Evolutionary conservation across 2,113 vertebrate genomes (phyloP), one percentile per base, ranked within the genome.

Genomic region (Lonchura striata): DNA sequence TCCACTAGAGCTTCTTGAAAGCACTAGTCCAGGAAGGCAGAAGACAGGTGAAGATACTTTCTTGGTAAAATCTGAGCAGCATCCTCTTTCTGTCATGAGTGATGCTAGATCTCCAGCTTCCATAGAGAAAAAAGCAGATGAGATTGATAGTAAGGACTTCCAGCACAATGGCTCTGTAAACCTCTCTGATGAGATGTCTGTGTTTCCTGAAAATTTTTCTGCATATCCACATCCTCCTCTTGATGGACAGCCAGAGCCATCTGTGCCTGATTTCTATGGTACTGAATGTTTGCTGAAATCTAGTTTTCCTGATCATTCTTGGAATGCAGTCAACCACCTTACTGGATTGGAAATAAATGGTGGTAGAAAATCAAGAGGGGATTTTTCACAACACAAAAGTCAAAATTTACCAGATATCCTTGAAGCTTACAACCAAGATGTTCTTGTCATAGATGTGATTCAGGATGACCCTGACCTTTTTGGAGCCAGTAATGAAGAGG

Each of bases 391-490:
- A 50, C 53, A 69, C 35, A 71, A 52, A 92, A 70, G 50, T 72
- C 59, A 78, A 8, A 52, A 50, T 42, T 80, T 92, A 90, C 94
- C 98, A 94, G 98, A 99, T 94, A 85, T 98, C 94, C 79, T 98
- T 81, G 97, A 98, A 53, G 99, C 99, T 57, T 99, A 98, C 54
- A 90, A 99, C 96, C 97, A 98, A 66, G 99, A 99, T 90, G 97
- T 98, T 92, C 98, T 99, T 94, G 96, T 99, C 39, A 96, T 99
- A 35, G 98, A 99, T 81, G 98, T 99, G 88, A 98, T 98, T 96
- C 98, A 98, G 95, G 98, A 99, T 82, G 99, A 99, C 92, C 98
- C 98, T 37, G 99, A 99, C 37, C 98, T 99, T 84, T 99, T 99
- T 97, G 98, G 98, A 93, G 92, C 90, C 59, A 83, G 68, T 66